These are phyloP conservation scores for Eumeta japonica DNA, from an alignment of 1,140 invertebrate genomes.

Conservation along the genomic window DNA sequence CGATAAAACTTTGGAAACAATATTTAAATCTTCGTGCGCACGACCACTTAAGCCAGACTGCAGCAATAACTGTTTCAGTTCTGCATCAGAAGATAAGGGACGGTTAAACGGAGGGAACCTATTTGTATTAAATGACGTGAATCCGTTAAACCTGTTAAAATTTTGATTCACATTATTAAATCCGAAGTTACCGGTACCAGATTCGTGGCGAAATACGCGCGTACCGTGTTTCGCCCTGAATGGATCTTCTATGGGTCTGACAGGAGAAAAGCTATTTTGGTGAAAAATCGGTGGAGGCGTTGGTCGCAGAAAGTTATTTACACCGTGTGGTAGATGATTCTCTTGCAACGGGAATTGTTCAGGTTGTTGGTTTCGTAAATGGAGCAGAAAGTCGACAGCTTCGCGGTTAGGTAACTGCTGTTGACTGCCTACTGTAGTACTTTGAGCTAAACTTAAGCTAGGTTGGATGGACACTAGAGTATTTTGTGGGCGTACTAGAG, in stretches of 20 bases:
- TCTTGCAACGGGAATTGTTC: constrained; percentile 44
- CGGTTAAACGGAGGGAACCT: constrained; percentile 29
- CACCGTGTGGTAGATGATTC: constrained; percentile 55
- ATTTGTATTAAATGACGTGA: constrained; percentile 28
- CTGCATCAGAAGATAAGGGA: constrained; percentile 53
- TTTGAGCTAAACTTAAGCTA: constrained; percentile 48
- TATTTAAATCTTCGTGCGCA: constrained; percentile 71
- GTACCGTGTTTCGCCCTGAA: constrained; percentile 34
- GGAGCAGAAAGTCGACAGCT: constrained; percentile 49
- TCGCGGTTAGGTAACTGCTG: constrained; percentile 49
- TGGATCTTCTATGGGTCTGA: constrained; percentile 21
- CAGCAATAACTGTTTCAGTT: constrained; percentile 64
- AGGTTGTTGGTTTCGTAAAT: constrained; percentile 50
- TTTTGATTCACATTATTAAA: constrained; percentile 39
- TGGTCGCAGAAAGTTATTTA: constrained; percentile 38
- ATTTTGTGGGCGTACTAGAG: constrained; percentile 21
- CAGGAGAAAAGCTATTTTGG: constrained; percentile 30
- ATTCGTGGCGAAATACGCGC: constrained; percentile 50
- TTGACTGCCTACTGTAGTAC: constrained; percentile 26
- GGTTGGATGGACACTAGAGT: constrained; percentile 51
- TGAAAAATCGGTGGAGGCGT: constrained; percentile 23
- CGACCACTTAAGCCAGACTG: constrained; percentile 63
- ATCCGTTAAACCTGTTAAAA: constrained; percentile 34
- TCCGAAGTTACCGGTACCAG: constrained; percentile 59
- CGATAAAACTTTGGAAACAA: constrained; percentile 76